These are phyloP conservation scores for Tetramorium simillimum DNA, from an alignment of 1,140 invertebrate genomes.

Conservation along the genomic window DNA sequence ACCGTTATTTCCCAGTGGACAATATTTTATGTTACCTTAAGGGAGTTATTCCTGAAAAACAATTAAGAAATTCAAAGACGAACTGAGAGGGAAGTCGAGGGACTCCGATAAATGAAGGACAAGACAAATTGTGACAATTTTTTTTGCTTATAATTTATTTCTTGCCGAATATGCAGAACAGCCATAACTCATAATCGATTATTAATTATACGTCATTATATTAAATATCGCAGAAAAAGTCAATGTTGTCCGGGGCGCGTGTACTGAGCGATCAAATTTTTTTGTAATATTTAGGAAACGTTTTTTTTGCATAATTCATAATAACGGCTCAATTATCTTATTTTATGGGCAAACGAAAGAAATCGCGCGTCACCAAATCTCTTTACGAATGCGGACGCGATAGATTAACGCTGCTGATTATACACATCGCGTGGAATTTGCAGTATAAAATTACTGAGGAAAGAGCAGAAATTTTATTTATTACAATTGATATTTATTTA, in stretches of 20 bases:
- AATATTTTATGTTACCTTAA: neutral
- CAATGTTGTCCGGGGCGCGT: neutral
- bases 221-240: neutral
- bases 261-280: neutral
- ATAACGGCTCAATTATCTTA: neutral
- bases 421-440: neutral
- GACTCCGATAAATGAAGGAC: neutral
- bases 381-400: neutral
- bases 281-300: neutral
- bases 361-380: neutral
- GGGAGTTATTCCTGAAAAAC: neutral
- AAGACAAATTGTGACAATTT: neutral
- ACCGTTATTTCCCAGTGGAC: neutral
- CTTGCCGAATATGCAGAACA: neutral
- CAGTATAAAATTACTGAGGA: neutral
- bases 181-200: neutral
- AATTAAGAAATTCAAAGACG: neutral
- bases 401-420: neutral
- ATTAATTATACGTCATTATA: neutral
- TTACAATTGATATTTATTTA: neutral
- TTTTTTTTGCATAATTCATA: neutral
- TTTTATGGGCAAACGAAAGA: neutral
- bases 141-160: constrained; percentile 12
- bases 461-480: neutral
- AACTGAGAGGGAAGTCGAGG: neutral